Conservation (phyloP, 2,797 vertebrate genomes). For the Dipus sagitta region DNA sequence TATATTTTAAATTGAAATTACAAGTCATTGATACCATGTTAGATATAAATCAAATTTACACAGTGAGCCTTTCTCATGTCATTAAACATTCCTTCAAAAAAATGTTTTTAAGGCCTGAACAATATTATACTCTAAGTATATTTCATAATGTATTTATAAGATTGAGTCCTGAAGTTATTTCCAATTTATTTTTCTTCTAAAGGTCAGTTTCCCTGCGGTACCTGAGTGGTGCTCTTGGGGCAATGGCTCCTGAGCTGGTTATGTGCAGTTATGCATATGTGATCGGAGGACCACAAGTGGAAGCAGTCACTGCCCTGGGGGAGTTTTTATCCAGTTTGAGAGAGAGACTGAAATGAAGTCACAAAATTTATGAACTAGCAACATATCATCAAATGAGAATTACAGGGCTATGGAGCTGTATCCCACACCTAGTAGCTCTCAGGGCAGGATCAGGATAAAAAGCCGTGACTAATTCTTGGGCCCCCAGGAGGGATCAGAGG, state of each 20-base stretch:
- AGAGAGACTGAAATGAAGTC: constrained; percentile 75
- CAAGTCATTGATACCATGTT: constrained; percentile 15
- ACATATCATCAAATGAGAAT: constrained; percentile 57
- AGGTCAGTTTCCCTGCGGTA: constrained; percentile 63
- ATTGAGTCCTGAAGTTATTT: constrained; percentile 69
- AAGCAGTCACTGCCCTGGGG: constrained; percentile 60
- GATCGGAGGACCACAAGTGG: constrained; percentile 35
- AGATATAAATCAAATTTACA: constrained; percentile 45
- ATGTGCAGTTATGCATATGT: neutral
- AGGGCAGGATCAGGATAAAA: neutral
- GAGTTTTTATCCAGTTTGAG: constrained; percentile 45
- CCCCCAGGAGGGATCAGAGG: constrained; percentile 18
- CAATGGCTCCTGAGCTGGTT: neutral
- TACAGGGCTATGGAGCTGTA: neutral
- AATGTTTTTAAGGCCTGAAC: constrained; percentile 47
- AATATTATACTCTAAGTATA: constrained; percentile 14
- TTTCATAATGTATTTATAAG: constrained; percentile 64
- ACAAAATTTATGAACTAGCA: constrained; percentile 67
- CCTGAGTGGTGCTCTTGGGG: neutral
- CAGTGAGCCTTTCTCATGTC: constrained; percentile 26
- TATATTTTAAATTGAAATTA: constrained; percentile 18
- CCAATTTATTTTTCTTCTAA: constrained; percentile 72
- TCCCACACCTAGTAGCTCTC: neutral
- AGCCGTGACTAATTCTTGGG: neutral
- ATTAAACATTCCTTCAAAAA: constrained; percentile 58